phyloP scores from a whole-genome alignment of 2,797 vertebrate genomes.

The Alectoris magna region DNA sequence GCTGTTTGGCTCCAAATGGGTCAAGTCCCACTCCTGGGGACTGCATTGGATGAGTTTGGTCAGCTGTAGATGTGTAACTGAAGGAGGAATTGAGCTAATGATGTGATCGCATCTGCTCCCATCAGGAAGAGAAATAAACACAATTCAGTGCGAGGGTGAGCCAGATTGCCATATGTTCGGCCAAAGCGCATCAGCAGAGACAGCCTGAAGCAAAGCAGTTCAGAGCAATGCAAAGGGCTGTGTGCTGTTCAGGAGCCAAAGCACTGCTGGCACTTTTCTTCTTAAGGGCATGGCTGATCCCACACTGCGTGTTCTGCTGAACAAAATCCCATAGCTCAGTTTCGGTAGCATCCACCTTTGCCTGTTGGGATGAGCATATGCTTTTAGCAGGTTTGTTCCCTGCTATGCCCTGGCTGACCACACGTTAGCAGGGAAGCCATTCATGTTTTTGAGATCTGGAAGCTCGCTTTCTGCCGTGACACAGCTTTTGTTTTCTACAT shows the following conservation, averaged over 20 bases:
- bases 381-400: rapidly evolving
- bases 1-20: not conserved
- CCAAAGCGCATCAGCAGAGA: not conserved
- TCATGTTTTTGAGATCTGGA: not conserved
- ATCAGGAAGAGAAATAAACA: not conserved
- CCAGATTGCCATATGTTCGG: not conserved
- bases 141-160: not conserved
- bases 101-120: slow-evolving; percentile 10
- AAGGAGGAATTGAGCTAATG: not conserved
- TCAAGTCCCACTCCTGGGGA: not conserved
- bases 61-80: slow-evolving; percentile 25
- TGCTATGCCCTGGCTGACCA: not conserved
- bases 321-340: not conserved
- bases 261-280: not conserved
- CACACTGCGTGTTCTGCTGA: not conserved
- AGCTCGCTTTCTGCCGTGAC: not conserved
- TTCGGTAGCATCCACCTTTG: not conserved
- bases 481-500: not conserved
- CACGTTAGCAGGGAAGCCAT: not conserved
- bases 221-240: not conserved
- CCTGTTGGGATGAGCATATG: not conserved
- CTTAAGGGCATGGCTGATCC: not conserved
- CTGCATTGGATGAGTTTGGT: not conserved
- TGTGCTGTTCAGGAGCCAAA: rapidly evolving
- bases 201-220: not conserved